phyloP scores from a whole-genome alignment of 1,140 invertebrate species.

The Heliconius melpomene region DNA sequence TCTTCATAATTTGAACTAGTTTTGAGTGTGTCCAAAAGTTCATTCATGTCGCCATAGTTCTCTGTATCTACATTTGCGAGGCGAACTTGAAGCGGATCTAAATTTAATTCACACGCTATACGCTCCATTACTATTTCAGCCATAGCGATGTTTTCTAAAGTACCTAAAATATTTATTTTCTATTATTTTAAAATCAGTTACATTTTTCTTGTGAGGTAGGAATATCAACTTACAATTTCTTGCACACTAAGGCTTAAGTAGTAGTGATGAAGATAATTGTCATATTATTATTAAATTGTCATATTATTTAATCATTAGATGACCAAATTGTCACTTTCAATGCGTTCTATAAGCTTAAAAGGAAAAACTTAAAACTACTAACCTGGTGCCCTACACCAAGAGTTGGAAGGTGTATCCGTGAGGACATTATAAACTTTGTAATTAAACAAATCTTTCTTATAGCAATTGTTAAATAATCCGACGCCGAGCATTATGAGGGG shows the following conservation, averaged over 20 bases:
- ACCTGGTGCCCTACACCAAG: slow-evolving; percentile 80
- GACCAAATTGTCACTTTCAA: no score
- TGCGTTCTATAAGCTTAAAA: no score
- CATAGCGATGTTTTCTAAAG: slow-evolving; percentile 84
- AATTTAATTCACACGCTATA: slow-evolving; percentile 84
- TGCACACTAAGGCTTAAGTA: no score
- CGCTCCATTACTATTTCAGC: slow-evolving; percentile 92
- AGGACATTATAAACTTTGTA: slow-evolving; percentile 59
- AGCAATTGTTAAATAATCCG: slow-evolving; percentile 55
- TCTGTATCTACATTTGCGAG: slow-evolving; percentile 83
- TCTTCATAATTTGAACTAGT: slow-evolving; percentile 82
- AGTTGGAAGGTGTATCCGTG: slow-evolving; percentile 75
- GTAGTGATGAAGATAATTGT: no score
- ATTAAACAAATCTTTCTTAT: slow-evolving; percentile 50
- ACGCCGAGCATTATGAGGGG: slow-evolving; percentile 40
- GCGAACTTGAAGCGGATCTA: slow-evolving; percentile 87
- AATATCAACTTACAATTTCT: no score
- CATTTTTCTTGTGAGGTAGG: no score
- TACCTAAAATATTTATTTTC: slow-evolving; percentile 69
- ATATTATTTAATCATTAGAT: no score
- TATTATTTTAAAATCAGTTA: no score
- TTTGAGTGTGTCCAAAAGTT: slow-evolving; percentile 67
- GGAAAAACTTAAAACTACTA: slow-evolving; percentile 7
- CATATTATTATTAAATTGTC: no score
- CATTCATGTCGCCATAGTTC: slow-evolving; percentile 59